phyloP scores from a whole-genome alignment of 2,888 invertebrate species.

The Choristoneura rosaceana region DNA sequence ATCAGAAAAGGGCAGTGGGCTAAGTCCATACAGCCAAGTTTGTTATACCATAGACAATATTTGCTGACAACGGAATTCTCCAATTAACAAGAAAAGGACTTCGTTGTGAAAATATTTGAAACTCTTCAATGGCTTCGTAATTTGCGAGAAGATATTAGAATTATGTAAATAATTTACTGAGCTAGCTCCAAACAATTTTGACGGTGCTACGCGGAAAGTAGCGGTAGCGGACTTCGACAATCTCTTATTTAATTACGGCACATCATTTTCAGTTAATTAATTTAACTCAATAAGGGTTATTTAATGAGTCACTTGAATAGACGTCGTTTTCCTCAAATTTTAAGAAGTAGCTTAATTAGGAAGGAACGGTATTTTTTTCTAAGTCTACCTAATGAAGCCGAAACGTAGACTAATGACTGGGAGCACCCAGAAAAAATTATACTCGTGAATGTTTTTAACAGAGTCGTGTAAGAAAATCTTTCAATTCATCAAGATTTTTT shows the following conservation, averaged over 20 bases:
- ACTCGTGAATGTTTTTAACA: too few species aligned
- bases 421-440: too few species aligned
- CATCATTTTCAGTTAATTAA: conserved; percentile 31
- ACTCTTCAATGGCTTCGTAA: conserved; percentile 20
- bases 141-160: conserved; percentile 12
- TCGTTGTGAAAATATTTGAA: conserved; percentile 7
- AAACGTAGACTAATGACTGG: too few species aligned
- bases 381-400: too few species aligned
- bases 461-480: too few species aligned
- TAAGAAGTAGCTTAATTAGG: neutral
- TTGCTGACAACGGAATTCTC: neutral
- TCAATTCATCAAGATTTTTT: too few species aligned
- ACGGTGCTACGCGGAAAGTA: conserved; percentile 1
- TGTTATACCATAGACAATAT: neutral
- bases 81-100: conserved; percentile 3
- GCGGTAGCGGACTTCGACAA: conserved; percentile 1
- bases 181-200: conserved; percentile 13
- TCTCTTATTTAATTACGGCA: conserved; percentile 22
- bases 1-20: neutral
- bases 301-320: conserved; percentile 11
- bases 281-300: conserved; percentile 14
- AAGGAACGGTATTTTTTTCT: too few species aligned
- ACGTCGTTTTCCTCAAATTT: conserved; percentile 2
- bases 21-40: neutral
- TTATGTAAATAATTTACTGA: conserved; percentile 29